Conservation (phyloP, 2,888 invertebrate genomes). For the Phorcus lineatus region DNA sequence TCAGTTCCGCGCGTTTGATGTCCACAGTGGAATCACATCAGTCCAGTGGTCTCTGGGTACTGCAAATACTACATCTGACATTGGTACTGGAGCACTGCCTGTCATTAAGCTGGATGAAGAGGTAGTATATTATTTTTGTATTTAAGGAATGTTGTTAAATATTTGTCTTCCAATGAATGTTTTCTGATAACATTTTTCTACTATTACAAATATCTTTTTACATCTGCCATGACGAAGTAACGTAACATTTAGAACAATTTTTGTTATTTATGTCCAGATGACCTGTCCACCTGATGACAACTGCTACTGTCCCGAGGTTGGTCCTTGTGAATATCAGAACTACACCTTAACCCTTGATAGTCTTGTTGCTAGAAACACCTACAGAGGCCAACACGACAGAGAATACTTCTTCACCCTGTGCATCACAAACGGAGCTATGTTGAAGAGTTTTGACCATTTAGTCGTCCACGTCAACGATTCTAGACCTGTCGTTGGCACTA, state of each 20-base stretch:
- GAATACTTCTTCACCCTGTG: constrained; percentile 49
- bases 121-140: background rate
- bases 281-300: background rate
- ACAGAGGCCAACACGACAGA: constrained; percentile 50
- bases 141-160: no score
- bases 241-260: no score
- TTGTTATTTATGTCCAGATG: background rate
- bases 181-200: no score
- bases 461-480: constrained; percentile 49
- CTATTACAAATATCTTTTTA: no score
- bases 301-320: constrained; percentile 50
- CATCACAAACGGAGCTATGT: constrained; percentile 46
- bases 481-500: constrained; percentile 42
- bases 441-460: constrained; percentile 40
- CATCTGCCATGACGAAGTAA: no score
- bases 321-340: constrained; percentile 40
- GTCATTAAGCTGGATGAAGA: constrained; percentile 7
- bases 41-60: constrained; percentile 33
- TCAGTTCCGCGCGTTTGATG: constrained; percentile 46
- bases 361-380: no score
- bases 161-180: no score
- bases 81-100: constrained; percentile 15
- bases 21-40: constrained; percentile 49
- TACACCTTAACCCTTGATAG: constrained; percentile 39
- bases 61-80: background rate